Percentiles rank a stretch among this genome's conserved stretches.
phyloP scores from a whole-genome alignment of 2,888 invertebrate species.

The Polyommatus icarus region DNA sequence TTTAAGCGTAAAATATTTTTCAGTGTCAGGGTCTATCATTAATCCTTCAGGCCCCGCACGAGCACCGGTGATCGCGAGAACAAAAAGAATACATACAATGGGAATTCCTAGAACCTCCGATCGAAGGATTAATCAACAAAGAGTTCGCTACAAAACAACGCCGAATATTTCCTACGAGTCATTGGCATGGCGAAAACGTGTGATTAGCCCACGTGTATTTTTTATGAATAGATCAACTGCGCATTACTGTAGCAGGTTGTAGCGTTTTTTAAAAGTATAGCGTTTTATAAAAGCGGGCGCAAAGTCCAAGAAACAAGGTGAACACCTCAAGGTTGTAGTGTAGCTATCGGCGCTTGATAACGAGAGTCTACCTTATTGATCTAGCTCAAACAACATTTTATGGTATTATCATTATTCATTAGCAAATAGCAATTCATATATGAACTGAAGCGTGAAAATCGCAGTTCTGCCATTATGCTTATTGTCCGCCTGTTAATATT shows the following conservation, averaged over 20 bases:
- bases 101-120: no score
- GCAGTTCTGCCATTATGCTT: background rate
- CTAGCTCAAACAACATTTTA: background rate
- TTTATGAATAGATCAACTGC: background rate
- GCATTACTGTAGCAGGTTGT: slow-evolving; percentile 12
- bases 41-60: no score
- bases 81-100: no score
- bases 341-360: slow-evolving; percentile 13
- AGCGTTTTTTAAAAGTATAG: background rate
- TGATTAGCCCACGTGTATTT: slow-evolving; percentile 13
- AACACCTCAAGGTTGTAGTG: slow-evolving; percentile 29
- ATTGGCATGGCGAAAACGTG: background rate
- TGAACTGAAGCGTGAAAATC: background rate
- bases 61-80: no score
- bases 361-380: background rate
- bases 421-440: background rate
- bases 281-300: slow-evolving; percentile 49
- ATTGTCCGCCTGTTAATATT: background rate
- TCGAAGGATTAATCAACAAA: no score
- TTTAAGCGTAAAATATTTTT: no score
- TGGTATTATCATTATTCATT: background rate
- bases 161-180: background rate
- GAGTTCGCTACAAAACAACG: background rate
- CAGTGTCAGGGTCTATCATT: background rate
- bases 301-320: slow-evolving; percentile 59